phyloP scores from a whole-genome alignment of 2,113 vertebrate genomes.

The Nothobranchius kuhntae region DNA sequence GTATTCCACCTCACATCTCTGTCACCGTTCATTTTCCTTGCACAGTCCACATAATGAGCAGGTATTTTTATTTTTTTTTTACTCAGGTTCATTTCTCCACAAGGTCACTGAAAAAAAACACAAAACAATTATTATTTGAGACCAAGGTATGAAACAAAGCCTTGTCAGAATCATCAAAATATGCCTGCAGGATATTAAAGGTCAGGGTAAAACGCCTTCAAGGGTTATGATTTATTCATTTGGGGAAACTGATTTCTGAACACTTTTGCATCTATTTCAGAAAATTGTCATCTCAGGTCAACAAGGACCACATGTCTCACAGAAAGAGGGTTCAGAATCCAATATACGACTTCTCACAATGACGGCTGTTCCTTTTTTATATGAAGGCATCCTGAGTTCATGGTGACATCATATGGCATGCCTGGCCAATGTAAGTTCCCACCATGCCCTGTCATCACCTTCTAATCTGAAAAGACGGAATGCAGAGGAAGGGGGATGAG shows the following conservation, averaged over 20 bases:
- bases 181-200: constrained; percentile 54
- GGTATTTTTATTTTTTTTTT: constrained; percentile 43
- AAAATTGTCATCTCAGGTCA: constrained; percentile 22
- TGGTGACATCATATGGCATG: constrained; percentile 54
- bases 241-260: constrained; percentile 35
- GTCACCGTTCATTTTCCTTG: constrained; percentile 72
- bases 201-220: constrained; percentile 42
- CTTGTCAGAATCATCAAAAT: constrained; percentile 58
- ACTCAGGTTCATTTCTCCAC: constrained; percentile 63
- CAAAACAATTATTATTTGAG: constrained; percentile 61
- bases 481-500: constrained; percentile 35
- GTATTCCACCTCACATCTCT: constrained; percentile 61
- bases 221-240: constrained; percentile 59
- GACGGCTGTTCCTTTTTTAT: neutral
- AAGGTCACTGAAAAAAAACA: constrained; percentile 68
- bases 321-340: neutral
- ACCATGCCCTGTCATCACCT: constrained; percentile 56
- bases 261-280: constrained; percentile 29
- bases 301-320: neutral
- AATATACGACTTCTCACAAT: neutral
- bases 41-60: constrained; percentile 66
- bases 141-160: constrained; percentile 56
- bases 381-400: constrained; percentile 37
- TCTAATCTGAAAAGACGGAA: constrained; percentile 64
- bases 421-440: constrained; percentile 57